Conservation (phyloP, 2,113 vertebrate genomes). For the Perognathus longimembris region DNA sequence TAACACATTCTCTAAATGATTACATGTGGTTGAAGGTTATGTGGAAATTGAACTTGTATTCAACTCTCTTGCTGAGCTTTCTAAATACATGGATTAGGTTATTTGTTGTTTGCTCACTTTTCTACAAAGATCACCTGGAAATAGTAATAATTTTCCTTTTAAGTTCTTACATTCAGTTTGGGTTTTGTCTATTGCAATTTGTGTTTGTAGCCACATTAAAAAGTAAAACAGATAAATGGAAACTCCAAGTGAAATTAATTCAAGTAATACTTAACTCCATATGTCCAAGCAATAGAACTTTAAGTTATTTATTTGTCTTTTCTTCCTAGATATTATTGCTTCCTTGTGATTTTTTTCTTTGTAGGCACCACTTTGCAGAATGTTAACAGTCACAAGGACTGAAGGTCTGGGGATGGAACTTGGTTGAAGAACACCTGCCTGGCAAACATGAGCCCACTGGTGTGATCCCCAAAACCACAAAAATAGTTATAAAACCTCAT, state of each 20-base stretch:
- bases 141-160: slow-evolving; percentile 18
- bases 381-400: neutral
- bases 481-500: neutral
- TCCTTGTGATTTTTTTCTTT: neutral
- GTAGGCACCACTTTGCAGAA: neutral
- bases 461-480: too few species aligned
- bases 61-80: neutral
- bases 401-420: too few species aligned
- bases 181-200: neutral
- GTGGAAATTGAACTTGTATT: neutral
- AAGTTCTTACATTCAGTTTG: neutral
- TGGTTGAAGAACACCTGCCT: too few species aligned
- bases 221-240: neutral
- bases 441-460: too few species aligned
- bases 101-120: neutral
- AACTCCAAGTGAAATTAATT: neutral
- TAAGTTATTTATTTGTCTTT: neutral
- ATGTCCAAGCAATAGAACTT: too few species aligned
- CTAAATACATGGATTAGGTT: neutral
- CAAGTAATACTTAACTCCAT: neutral
- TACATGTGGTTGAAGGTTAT: neutral
- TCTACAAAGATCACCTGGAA: neutral
- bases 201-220: neutral
- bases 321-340: neutral
- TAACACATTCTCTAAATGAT: neutral